Conservation (phyloP, 2,113 vertebrate species). For the Sigmodon hispidus region DNA sequence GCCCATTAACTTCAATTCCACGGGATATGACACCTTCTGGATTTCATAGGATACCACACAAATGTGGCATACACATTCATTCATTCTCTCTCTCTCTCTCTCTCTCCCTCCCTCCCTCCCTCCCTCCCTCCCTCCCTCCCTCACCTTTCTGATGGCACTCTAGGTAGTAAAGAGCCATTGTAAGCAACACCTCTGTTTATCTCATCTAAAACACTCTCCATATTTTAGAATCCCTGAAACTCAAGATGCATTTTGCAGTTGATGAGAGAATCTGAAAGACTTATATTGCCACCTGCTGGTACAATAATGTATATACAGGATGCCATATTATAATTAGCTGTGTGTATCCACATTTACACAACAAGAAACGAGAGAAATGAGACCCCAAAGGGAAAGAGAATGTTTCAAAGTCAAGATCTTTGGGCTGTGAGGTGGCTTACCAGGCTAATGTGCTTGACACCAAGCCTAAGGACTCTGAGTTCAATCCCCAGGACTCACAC, state of each 20-base stretch:
- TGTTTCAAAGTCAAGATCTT: not conserved
- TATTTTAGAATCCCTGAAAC: not conserved
- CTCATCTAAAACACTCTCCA: not conserved
- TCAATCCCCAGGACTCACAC: not conserved
- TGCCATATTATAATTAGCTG: not conserved
- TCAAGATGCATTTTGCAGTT: not conserved
- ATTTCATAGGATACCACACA: not conserved
- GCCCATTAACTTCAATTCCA: not conserved
- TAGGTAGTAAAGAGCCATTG: not conserved
- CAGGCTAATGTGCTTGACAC: not conserved
- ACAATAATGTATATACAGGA: not conserved
- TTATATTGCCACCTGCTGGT: not conserved
- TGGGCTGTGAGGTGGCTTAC: not conserved
- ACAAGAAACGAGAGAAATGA: constrained; percentile 10
- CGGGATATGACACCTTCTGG: not conserved
- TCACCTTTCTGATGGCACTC: not conserved
- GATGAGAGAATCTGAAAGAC: not conserved
- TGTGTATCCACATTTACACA: not conserved
- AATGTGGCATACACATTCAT: not conserved
- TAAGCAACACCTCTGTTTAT: no score
- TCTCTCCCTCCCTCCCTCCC: no score
- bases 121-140: no score
- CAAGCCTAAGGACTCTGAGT: not conserved
- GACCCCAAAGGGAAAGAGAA: not conserved
- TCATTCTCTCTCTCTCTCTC: no score